Conservation (phyloP, 2,797 vertebrate species). For the Squalus acanthias region DNA sequence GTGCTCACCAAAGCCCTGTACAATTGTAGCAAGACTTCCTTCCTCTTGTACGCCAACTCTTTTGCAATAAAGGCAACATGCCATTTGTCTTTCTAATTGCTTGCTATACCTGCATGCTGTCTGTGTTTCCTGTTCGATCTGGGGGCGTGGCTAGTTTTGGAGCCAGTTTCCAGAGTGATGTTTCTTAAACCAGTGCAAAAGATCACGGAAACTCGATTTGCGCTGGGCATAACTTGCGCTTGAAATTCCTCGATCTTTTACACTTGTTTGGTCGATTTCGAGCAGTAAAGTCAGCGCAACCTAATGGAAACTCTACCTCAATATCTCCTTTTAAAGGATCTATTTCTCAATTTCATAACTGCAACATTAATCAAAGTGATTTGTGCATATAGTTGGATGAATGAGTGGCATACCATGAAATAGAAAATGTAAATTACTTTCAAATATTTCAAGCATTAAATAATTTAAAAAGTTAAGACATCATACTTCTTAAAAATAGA, state of each 20-base stretch:
- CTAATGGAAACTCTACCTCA: not conserved
- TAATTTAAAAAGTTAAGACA: not conserved
- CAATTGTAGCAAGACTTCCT: too few species aligned
- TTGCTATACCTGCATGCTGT: too few species aligned
- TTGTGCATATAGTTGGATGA: not conserved
- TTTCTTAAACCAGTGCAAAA: too few species aligned
- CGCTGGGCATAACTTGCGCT: not conserved
- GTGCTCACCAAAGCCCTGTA: too few species aligned
- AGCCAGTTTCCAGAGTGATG: not conserved
- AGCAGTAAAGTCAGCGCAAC: not conserved
- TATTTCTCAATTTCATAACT: not conserved
- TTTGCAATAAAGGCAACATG: too few species aligned
- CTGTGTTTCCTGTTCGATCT: not conserved
- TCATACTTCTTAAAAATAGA: not conserved
- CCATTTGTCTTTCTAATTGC: too few species aligned
- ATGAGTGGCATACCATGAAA: not conserved
- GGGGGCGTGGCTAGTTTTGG: too few species aligned
- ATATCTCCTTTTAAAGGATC: not conserved
- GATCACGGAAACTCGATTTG: not conserved
- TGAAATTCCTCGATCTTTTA: not conserved
- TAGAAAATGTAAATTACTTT: not conserved
- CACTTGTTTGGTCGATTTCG: not conserved
- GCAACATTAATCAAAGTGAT: not conserved
- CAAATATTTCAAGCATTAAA: not conserved
- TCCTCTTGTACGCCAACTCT: too few species aligned